Base-by-base conservation (phyloP, 2,888 invertebrate genomes). In the Himalopsyche japonica region DNA sequence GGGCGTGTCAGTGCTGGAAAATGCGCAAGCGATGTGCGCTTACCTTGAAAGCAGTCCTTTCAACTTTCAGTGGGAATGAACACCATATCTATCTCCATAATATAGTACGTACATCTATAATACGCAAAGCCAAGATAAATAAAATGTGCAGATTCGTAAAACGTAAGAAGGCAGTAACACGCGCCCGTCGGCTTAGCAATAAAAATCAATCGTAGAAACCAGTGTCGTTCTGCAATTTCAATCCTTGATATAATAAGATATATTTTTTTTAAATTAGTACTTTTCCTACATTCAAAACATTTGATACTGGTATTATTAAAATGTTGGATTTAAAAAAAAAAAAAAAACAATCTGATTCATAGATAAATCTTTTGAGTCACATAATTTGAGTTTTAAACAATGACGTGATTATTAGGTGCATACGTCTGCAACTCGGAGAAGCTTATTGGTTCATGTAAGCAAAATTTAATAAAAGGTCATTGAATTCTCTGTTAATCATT, bases 141-240 rank as follows among this genome's bases (percentile, higher is more conserved):
- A 85, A 85, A 85, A 83, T 83, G 85, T 83, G 83, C 83, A 83
- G 83, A 85, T 83, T 85, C 85, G 85, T 83, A 81, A 82, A 83
- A 86, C 80, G 86, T 86, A 86, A 70, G 81, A 79, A 86, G 87
- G 85, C 87, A 80, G 86, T 86, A 87, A 88, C 88, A 88, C 87
- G 83, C 82, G 82, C 80, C 80, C 78, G 84, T 43, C 86, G 88
- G 87, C 87, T 87, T 87, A 87, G 88, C 92, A 92, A 92, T 92
- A 92, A 92, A 92, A 92, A 92, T 92, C 92, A 92, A 92, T 92
- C 92, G 93, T 91, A 91, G 92, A 91, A 91, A 70, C 79, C 79
- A 34, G 80, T 24, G 80, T 32, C 34, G 32, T 70, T 70, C 70
- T 70, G 70, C 47, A 37, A 43, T 78, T 78, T 32, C 8, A 78